Evolutionary conservation across 2,888 invertebrate species (phyloP).

Genomic region (Drosophila pseudotalamancana): DNA sequence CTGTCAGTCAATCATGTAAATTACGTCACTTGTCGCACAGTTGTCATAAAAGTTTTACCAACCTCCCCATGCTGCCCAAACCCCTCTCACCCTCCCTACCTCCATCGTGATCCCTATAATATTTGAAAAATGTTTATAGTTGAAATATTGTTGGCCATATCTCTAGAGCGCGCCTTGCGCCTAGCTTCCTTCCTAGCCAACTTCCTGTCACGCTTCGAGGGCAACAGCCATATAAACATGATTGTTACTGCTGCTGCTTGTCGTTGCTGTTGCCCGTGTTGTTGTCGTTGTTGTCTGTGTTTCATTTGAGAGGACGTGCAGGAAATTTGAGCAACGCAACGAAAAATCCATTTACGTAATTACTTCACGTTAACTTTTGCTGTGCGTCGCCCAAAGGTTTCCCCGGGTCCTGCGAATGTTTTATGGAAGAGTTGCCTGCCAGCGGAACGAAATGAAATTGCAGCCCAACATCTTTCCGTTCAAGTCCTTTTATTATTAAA

Average conservation of each 20-base stretch:
- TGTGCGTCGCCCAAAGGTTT: constrained; percentile 34
- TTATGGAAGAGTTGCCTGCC: constrained; percentile 23
- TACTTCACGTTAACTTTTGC: constrained; percentile 75
- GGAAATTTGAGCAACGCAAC: constrained; percentile 78
- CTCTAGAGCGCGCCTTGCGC: constrained; percentile 50
- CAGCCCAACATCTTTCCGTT: not conserved
- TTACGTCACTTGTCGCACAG: constrained; percentile 58
- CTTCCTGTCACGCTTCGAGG: constrained; percentile 75
- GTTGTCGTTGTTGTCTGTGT: constrained; percentile 38
- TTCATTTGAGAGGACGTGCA: constrained; percentile 64
- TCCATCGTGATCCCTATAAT: constrained; percentile 40
- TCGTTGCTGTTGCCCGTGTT: constrained; percentile 10
- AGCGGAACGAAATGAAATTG: constrained; percentile 48
- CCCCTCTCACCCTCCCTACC: not conserved
- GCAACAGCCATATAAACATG: constrained; percentile 70
- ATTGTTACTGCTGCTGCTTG: constrained; percentile 30
- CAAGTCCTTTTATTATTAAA: constrained; percentile 64
- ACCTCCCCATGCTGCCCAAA: not conserved
- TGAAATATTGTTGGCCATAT: constrained; percentile 50
- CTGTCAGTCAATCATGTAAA: constrained; percentile 67
- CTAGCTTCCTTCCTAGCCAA: constrained; percentile 72
- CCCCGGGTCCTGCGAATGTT: constrained; percentile 18
- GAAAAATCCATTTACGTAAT: constrained; percentile 80
- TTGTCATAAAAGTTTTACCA: constrained; percentile 54
- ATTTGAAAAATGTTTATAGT: constrained; percentile 66